Conservation (phyloP, 1,140 invertebrate genomes). For the Pinna nobilis region DNA sequence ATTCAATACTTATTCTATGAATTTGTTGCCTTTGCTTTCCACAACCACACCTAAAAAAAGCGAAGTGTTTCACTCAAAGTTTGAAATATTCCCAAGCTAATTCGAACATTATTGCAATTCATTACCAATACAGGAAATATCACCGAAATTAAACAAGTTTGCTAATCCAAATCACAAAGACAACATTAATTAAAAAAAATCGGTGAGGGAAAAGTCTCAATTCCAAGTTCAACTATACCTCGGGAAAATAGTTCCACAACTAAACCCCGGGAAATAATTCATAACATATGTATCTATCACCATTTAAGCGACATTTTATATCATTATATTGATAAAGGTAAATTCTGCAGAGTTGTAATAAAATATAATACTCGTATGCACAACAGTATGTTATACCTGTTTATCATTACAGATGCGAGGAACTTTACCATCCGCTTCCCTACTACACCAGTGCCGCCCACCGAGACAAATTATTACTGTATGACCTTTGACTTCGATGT, state of each 20-base stretch:
- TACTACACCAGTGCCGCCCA: slow-evolving; percentile 38
- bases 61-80: neutral
- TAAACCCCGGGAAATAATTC: no score
- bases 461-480: slow-evolving; percentile 57
- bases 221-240: no score
- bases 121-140: neutral
- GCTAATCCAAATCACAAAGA: neutral
- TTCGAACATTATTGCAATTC: neutral
- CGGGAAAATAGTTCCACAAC: no score
- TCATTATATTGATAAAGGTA: neutral
- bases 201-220: no score
- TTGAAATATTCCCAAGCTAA: neutral
- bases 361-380: neutral
- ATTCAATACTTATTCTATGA: no score
- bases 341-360: neutral
- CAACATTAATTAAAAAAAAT: no score
- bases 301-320: neutral
- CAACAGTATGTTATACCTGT: neutral
- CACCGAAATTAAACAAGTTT: neutral
- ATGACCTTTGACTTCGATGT: slow-evolving; percentile 51
- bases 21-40: neutral
- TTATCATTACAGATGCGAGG: slow-evolving; percentile 28
- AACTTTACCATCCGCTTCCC: slow-evolving; percentile 51
- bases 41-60: neutral
- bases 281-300: neutral